These are phyloP conservation scores for Oscheius sp. DNA, from an alignment of 2,888 invertebrate genomes.

Conservation along the genomic window DNA sequence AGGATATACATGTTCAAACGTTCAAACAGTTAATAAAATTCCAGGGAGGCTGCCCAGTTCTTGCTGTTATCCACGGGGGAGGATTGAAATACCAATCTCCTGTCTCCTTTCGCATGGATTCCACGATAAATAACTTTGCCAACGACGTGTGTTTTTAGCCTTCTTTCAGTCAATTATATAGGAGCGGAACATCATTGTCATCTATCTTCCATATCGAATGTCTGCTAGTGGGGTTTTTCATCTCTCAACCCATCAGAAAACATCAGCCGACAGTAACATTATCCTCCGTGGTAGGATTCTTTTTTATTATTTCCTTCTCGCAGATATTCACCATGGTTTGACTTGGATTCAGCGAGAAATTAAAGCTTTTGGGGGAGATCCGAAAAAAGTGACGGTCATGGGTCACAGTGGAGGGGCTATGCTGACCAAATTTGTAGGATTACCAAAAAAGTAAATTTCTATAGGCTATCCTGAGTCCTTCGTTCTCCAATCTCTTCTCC, in stretches of 20 bases:
- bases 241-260: conserved; percentile 20
- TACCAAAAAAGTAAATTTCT: not conserved
- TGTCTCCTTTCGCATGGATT: conserved; percentile 30
- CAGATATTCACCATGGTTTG: conserved; percentile 23
- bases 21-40: conserved; percentile 4
- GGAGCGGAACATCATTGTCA: conserved; percentile 34
- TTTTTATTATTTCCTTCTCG: not conserved
- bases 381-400: conserved; percentile 20
- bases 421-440: conserved; percentile 24
- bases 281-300: conserved; percentile 23
- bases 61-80: conserved; percentile 43
- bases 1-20: too few relatives aligned
- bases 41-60: conserved; percentile 42
- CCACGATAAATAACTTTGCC: conserved; percentile 39
- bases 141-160: conserved; percentile 21
- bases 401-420: conserved; percentile 30
- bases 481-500: conserved; percentile 8
- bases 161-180: conserved; percentile 15
- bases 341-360: conserved; percentile 30
- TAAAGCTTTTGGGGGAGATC: conserved; percentile 28
- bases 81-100: conserved; percentile 34
- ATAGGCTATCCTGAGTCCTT: conserved; percentile 20
- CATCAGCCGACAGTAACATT: conserved; percentile 24
- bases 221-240: conserved; percentile 31
- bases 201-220: conserved; percentile 34